These are phyloP conservation scores for Sinella curviseta DNA, from an alignment of 1,140 invertebrate genomes.

Conservation along the genomic window DNA sequence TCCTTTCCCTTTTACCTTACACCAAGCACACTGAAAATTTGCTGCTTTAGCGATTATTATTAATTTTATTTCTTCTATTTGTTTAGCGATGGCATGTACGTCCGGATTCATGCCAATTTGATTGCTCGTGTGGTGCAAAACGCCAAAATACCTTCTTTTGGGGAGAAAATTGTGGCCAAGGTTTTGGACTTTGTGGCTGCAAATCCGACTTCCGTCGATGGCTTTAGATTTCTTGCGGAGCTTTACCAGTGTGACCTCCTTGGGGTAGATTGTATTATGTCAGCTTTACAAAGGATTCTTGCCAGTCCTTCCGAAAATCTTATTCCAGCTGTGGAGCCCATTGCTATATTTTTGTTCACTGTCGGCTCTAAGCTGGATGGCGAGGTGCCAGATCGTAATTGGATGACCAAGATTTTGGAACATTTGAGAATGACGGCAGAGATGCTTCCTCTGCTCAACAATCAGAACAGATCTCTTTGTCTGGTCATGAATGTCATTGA, in stretches of 20 bases:
- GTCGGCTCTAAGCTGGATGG: conserved; percentile 32
- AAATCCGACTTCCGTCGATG: conserved; percentile 22
- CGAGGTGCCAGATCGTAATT: neutral
- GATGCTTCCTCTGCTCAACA: neutral
- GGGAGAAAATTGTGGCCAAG: conserved; percentile 15
- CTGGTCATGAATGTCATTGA: conserved; percentile 76
- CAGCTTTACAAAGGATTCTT: conserved; percentile 8
- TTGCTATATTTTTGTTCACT: conserved; percentile 34
- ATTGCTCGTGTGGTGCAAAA: conserved; percentile 27
- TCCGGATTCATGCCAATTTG: conserved; percentile 31
- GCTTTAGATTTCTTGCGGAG: conserved; percentile 33
- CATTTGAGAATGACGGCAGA: conserved; percentile 17
- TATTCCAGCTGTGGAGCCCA: conserved; percentile 28
- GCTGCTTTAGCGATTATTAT: too few relatives aligned
- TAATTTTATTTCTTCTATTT: too few relatives aligned
- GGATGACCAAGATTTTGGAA: conserved; percentile 13
- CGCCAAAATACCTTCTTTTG: conserved; percentile 15
- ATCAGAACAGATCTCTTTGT: conserved; percentile 28
- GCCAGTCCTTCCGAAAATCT: neutral
- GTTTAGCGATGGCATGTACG: conserved; percentile 31
- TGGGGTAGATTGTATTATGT: neutral
- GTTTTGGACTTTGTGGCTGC: conserved; percentile 10
- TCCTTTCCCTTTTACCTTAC: too few relatives aligned
- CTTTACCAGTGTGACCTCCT: conserved; percentile 35
- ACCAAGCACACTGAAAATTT: too few relatives aligned